A percentile compares a stretch with the other conserved stretches of the same genome.
Conservation (phyloP, 2,797 vertebrate species). For the Paramormyrops hopkinsi region DNA sequence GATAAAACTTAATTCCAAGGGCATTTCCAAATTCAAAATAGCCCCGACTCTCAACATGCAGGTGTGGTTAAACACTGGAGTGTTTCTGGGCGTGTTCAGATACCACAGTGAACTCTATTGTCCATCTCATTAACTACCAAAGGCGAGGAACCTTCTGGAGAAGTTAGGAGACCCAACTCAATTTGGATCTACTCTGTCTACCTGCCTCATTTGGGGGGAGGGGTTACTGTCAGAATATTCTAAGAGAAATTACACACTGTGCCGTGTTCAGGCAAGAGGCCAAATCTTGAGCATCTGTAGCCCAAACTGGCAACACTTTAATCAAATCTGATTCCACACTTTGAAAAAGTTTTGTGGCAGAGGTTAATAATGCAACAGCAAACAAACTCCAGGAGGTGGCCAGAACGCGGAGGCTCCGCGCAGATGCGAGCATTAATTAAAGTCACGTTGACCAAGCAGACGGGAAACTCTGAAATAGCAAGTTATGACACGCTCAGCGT, state of each 20-base stretch:
- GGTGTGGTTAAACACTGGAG: background rate
- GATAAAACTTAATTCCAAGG: background rate
- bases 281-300: slow-evolving; percentile 40
- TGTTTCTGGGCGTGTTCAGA: background rate
- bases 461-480: background rate
- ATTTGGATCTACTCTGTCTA: background rate
- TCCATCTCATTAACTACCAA: background rate
- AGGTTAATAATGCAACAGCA: slow-evolving; percentile 8
- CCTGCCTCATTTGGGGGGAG: background rate
- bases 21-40: slow-evolving; percentile 5
- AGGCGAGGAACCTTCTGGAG: background rate
- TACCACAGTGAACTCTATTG: background rate
- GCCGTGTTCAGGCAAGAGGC: slow-evolving; percentile 22
- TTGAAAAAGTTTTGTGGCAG: slow-evolving; percentile 21
- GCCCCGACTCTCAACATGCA: background rate
- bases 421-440: background rate
- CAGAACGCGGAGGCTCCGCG: background rate
- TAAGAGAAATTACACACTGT: slow-evolving; percentile 13
- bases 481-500: background rate
- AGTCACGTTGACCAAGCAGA: background rate
- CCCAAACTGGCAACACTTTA: slow-evolving; percentile 33
- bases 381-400: background rate
- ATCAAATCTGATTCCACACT: slow-evolving; percentile 34
- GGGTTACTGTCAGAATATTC: background rate
- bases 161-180: background rate